These are phyloP conservation scores for Tauraco hartlaubi DNA, from an alignment of 2,797 vertebrate species.

Conservation along the genomic window DNA sequence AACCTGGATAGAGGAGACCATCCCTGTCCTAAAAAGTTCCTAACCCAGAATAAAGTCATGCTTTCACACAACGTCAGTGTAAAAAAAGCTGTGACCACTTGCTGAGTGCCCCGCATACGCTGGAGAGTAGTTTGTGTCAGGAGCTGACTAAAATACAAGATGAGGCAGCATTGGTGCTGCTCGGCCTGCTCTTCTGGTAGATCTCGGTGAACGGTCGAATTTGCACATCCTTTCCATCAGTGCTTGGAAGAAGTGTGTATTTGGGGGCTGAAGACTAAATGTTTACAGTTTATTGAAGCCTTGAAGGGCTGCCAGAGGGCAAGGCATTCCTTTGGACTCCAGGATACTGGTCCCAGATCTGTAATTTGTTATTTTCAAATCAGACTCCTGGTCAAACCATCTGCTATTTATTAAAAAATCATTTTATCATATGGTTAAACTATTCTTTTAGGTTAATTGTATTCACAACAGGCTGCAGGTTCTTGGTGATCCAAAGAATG, in stretches of 20 bases:
- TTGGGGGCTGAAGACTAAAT: background rate
- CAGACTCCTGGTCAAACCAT: background rate
- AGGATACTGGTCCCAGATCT: background rate
- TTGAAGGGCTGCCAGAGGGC: background rate
- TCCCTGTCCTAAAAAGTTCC: background rate
- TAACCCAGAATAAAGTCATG: background rate
- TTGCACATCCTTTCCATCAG: background rate
- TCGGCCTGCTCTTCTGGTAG: background rate
- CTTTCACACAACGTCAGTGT: background rate
- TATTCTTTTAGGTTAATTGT: background rate
- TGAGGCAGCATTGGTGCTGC: background rate
- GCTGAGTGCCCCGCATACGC: accelerated
- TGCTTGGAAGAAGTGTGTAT: background rate
- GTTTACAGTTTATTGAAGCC: background rate
- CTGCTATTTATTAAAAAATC: background rate
- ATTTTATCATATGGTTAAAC: background rate
- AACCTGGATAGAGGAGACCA: background rate
- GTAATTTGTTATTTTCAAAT: background rate
- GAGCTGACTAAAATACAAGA: background rate
- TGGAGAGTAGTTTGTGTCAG: background rate
- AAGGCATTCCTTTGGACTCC: background rate
- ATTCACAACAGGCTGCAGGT: background rate
- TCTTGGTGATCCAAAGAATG: background rate
- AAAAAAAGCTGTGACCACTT: background rate
- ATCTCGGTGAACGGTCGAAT: background rate